Evolutionary conservation across 2,797 vertebrate species (phyloP).

Genomic region (Oreochromis mossambicus): DNA sequence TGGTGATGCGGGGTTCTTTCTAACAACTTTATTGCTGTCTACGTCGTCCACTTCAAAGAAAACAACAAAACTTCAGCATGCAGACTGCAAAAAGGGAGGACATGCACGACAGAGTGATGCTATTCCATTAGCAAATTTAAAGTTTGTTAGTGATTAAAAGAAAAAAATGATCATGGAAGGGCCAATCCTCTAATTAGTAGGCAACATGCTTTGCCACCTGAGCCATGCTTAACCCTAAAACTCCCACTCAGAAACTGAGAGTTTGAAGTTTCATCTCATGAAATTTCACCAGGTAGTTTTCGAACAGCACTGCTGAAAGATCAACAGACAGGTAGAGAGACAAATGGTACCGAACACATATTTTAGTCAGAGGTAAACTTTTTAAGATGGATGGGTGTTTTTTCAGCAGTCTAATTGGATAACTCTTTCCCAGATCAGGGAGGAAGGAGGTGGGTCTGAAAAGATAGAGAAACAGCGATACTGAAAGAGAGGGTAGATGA

Average conservation of each 20-base stretch:
- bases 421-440: background rate
- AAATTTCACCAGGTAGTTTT: background rate
- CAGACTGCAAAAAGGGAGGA: background rate
- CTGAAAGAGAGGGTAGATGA: background rate
- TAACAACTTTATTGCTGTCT: background rate
- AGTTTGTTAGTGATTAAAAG: background rate
- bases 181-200: background rate
- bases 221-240: background rate
- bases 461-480: constrained; percentile 7
- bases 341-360: background rate
- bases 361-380: background rate
- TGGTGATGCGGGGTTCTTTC: background rate
- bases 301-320: background rate
- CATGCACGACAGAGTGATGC: background rate
- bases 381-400: background rate
- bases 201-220: background rate
- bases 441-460: background rate
- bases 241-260: background rate
- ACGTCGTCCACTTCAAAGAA: background rate
- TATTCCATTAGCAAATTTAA: background rate
- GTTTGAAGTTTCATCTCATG: background rate
- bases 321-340: background rate
- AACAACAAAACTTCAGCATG: background rate
- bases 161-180: background rate
- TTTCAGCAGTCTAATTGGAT: background rate